These are phyloP conservation scores for Steinernema scapterisci DNA, from an alignment of 2,888 invertebrate species.

Conservation along the genomic window DNA sequence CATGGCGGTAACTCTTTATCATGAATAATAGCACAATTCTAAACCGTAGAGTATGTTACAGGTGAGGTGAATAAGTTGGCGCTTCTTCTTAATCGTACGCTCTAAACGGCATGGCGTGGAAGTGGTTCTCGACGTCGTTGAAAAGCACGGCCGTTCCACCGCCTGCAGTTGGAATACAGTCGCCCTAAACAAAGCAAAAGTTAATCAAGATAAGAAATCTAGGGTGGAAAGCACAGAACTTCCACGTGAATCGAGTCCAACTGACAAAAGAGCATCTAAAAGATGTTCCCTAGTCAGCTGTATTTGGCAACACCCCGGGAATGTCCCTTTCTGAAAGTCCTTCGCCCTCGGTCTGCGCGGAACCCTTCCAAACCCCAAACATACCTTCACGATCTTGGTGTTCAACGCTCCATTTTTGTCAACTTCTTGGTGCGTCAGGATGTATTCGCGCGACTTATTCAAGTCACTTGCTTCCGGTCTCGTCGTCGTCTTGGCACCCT, in stretches of 20 bases:
- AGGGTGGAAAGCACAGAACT: no score
- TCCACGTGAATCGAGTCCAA: no score
- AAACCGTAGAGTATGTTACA: no score
- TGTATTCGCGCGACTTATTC: conserved; percentile 79
- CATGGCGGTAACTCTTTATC: no score
- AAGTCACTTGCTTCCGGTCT: conserved; percentile 79
- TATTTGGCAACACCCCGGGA: no score
- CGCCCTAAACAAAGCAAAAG: conserved; percentile 73
- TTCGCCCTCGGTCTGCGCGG: no score
- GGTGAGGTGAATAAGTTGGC: neutral
- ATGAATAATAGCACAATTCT: no score
- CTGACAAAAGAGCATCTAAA: no score
- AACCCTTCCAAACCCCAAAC: neutral
- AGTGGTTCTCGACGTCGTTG: conserved; percentile 81
- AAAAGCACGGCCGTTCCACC: conserved; percentile 94
- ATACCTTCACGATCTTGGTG: conserved; percentile 85
- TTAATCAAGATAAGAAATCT: no score
- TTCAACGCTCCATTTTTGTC: conserved; percentile 90
- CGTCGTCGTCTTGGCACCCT: conserved; percentile 71
- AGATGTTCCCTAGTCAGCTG: no score
- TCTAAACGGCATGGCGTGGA: conserved; percentile 51
- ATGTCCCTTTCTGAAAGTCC: no score
- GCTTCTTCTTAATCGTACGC: conserved; percentile 27
- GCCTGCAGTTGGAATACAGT: conserved; percentile 88
- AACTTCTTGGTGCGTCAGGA: conserved; percentile 87